Conservation (phyloP, 2,888 invertebrate genomes). For the Enoplolaimus lenunculus region DNA sequence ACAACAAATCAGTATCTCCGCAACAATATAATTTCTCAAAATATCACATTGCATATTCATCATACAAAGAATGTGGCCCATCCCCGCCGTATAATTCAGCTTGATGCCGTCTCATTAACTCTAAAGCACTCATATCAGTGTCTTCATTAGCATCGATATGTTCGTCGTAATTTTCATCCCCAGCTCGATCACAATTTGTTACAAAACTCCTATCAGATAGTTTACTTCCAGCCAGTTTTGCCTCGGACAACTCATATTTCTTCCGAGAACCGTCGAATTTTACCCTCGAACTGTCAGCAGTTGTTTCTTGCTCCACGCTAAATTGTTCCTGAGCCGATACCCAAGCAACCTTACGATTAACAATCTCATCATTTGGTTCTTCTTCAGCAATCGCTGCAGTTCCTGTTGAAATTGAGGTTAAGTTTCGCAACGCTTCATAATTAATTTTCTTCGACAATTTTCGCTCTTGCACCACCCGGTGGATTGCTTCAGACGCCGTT, state of each 20-base stretch:
- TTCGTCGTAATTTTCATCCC: background rate
- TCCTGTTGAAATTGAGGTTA: background rate
- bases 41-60: background rate
- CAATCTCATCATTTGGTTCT: background rate
- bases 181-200: background rate
- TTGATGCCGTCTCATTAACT: slow-evolving; percentile 5
- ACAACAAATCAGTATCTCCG: no score
- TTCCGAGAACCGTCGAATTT: background rate
- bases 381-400: background rate
- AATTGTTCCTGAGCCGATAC: no score
- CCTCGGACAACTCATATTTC: background rate
- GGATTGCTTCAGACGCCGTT: slow-evolving; percentile 68
- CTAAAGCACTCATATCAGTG: background rate
- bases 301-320: no score
- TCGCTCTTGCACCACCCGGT: slow-evolving; percentile 87
- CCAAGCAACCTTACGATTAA: background rate
- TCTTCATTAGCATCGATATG: background rate
- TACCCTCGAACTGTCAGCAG: background rate
- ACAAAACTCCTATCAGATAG: background rate
- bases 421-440: slow-evolving; percentile 64
- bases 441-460: slow-evolving; percentile 91
- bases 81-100: background rate
- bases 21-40: background rate
- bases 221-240: background rate
- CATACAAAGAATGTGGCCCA: background rate